phyloP scores from a whole-genome alignment of 2,888 invertebrate genomes.

The Colletes collaris region DNA sequence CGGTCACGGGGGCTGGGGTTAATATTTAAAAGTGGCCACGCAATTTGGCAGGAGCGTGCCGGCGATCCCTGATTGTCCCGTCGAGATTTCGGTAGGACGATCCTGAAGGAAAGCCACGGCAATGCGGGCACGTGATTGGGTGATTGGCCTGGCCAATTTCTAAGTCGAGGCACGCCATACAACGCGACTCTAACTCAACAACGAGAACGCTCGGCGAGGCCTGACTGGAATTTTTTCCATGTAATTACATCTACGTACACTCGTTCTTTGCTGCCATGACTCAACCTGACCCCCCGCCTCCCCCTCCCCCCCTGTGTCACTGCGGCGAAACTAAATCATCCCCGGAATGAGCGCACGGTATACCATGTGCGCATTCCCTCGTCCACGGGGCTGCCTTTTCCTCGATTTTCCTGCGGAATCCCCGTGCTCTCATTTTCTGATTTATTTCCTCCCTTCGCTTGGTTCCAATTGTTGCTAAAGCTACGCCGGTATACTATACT shows the following conservation, averaged over 20 bases:
- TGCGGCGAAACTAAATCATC: conserved; percentile 74
- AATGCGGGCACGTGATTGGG: conserved; percentile 70
- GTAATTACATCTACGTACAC: conserved; percentile 76
- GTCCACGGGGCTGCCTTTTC: conserved; percentile 25
- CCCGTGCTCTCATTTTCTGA: conserved; percentile 10
- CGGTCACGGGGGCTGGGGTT: conserved; percentile 32
- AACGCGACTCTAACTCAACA: conserved; percentile 76
- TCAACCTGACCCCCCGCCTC: conserved; percentile 1
- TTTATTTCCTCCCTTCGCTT: conserved; percentile 36
- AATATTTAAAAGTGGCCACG: conserved; percentile 67
- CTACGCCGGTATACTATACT: too few species aligned
- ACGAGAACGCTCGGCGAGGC: conserved; percentile 68
- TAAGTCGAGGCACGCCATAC: conserved; percentile 76
- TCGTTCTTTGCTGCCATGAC: conserved; percentile 28
- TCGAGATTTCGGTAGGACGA: conserved; percentile 65
- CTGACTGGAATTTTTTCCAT: conserved; percentile 79
- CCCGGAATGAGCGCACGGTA: conserved; percentile 44
- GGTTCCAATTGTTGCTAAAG: conserved; percentile 1
- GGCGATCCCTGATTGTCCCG: conserved; percentile 68
- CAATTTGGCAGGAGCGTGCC: conserved; percentile 67
- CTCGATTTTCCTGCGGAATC: conserved; percentile 34
- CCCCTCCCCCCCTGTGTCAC: neutral
- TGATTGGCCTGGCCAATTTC: conserved; percentile 72
- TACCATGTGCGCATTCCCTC: conserved; percentile 35
- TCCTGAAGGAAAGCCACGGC: conserved; percentile 51